A percentile compares a stretch with the other conserved stretches of the same genome.
Evolutionary conservation across 2,797 vertebrate species (phyloP).

Genomic region (Gobio occitaniae): DNA sequence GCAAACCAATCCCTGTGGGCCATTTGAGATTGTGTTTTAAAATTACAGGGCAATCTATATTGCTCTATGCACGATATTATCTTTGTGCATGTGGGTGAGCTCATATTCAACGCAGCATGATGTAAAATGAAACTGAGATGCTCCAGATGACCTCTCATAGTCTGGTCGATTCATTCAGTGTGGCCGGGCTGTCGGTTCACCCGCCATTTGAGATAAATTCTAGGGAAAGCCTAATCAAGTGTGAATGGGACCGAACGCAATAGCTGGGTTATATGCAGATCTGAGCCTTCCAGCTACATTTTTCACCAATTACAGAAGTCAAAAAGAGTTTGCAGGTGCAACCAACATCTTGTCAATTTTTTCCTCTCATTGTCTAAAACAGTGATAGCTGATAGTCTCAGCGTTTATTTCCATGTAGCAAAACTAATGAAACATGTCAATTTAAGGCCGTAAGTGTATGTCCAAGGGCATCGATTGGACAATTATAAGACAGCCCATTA

Average conservation of each 20-base stretch:
- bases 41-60: conserved; percentile 11
- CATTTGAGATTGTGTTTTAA: conserved; percentile 13
- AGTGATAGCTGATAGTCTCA: neutral
- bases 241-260: conserved; percentile 4
- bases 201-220: conserved; percentile 24
- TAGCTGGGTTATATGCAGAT: conserved; percentile 1
- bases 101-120: conserved; percentile 15
- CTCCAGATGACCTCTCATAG: conserved; percentile 20
- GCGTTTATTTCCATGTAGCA: conserved; percentile 9
- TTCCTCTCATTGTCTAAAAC: neutral
- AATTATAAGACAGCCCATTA: neutral
- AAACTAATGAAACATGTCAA: neutral
- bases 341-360: conserved; percentile 15
- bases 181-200: neutral
- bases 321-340: conserved; percentile 17
- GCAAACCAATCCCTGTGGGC: neutral
- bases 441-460: neutral
- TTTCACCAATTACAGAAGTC: conserved; percentile 24
- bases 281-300: conserved; percentile 19
- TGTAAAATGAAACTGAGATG: conserved; percentile 23
- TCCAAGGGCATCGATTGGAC: neutral
- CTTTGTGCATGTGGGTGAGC: conserved; percentile 3
- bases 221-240: conserved; percentile 30
- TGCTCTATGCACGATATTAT: neutral
- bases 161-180: conserved; percentile 17